Evolutionary conservation across 2,888 invertebrate species (phyloP), one percentile per base, ranked within the genome.

Genomic region (Drosophila colorata): DNA sequence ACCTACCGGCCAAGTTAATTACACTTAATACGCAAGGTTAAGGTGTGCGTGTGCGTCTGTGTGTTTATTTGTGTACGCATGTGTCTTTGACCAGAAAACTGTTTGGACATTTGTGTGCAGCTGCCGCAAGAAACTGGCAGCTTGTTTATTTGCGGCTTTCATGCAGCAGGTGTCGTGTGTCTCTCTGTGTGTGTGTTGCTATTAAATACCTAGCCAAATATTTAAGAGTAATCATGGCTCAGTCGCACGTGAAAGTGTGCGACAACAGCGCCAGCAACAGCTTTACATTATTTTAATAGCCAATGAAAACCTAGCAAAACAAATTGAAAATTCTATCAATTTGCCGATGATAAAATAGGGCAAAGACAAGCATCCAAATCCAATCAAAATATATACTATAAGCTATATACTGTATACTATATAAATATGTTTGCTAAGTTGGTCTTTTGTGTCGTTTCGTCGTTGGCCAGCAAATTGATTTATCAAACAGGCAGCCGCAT

Each of bases 321-420:
- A 76, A 72, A 87, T 85, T 81, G 71, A 76, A 87, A 77, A 88
- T 85, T 85, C 87, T 33, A 85, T 87, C 86, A 88, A 81, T 86
- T 78, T 70, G 64, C 44, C 25, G 60, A 28, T 60, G 65, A 61
- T 35, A 69, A 84, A 74, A 69, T 59, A 86, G 68, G 74, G 48
- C 41, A 35, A 44, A 14, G 37, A 33, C 40, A 56, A 23, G 46
- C 48, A 68, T 69, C 44, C 41, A 65, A 83, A 86, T 83, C 69
- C 81, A 84, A 87, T 84, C 75, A 78, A 80, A 61, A 57, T 46
- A 49, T 31, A 51, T 40, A 8, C 13, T 18, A 28, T 18, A 11
- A 7, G 5, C 25, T 7, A 25, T 5, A 16, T 37, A 31, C n/a
- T n/a, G n/a, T n/a, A 11, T 11, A 8, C 25, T 7, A 25, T 5